Evolutionary conservation across 2,113 vertebrate species (phyloP).

Genomic region (Macquaria australasica): DNA sequence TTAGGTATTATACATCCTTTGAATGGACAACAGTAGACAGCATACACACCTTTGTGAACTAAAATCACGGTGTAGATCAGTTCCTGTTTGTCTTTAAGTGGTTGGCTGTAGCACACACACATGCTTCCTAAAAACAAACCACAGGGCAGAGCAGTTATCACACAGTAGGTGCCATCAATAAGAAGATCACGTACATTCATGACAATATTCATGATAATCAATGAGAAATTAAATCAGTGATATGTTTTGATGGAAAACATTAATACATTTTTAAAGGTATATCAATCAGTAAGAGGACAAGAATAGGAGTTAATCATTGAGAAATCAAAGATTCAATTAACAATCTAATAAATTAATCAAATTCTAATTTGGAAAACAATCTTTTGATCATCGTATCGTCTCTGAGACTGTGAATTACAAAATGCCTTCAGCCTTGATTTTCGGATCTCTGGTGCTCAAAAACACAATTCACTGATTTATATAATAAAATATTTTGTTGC

Average conservation of each 20-base stretch:
- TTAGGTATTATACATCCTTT: background rate
- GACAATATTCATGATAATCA: background rate
- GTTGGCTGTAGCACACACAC: constrained; percentile 90
- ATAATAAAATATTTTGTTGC: background rate
- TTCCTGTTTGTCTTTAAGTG: constrained; percentile 77
- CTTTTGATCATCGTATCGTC: too few species aligned
- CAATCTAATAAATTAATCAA: background rate
- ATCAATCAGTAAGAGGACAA: background rate
- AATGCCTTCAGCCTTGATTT: background rate
- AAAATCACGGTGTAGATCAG: constrained; percentile 88
- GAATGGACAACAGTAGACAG: background rate
- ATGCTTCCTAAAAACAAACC: constrained; percentile 87
- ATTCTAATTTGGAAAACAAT: background rate
- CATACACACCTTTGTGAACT: constrained; percentile 89
- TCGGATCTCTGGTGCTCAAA: background rate
- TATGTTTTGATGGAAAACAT: background rate
- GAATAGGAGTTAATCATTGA: background rate
- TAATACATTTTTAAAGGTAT: background rate
- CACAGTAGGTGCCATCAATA: background rate
- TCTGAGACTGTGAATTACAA: background rate
- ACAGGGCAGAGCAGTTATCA: constrained; percentile 10
- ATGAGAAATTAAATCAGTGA: background rate
- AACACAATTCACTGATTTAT: background rate
- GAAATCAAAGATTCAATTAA: constrained; percentile 10
- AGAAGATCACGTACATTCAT: background rate